phyloP scores from a whole-genome alignment of 2,797 vertebrate species.

The Ceryle rudis region DNA sequence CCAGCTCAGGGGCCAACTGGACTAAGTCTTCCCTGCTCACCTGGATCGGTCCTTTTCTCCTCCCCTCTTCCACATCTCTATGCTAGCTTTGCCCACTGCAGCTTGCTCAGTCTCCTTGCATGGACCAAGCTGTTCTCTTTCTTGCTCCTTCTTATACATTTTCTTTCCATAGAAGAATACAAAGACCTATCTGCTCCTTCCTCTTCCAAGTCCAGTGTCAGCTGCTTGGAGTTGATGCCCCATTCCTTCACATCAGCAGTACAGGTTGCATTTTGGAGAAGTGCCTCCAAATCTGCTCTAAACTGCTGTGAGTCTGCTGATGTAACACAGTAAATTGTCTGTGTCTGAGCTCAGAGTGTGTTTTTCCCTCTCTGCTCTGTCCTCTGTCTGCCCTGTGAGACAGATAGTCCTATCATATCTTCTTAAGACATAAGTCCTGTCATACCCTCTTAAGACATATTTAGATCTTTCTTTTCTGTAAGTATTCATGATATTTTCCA shows the following conservation, averaged over 20 bases:
- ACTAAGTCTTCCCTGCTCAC: neutral
- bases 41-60: neutral
- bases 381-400: neutral
- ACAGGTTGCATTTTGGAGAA: neutral
- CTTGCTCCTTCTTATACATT: neutral
- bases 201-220: neutral
- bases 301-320: neutral
- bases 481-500: neutral
- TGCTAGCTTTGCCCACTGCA: neutral
- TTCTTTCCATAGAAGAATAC: neutral
- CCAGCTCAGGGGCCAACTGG: neutral
- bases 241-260: neutral
- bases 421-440: too few relatives aligned
- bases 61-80: neutral
- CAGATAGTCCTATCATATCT: too few relatives aligned
- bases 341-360: neutral
- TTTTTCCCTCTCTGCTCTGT: neutral
- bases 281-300: neutral
- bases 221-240: rapidly evolving
- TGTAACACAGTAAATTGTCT: neutral
- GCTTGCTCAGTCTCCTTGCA: neutral
- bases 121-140: neutral
- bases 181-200: neutral
- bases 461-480: neutral
- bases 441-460: neutral